A percentile compares a stretch with the other conserved stretches of the same genome.
phyloP scores from a whole-genome alignment of 2,888 invertebrate genomes.

The Drosophila neutralis region DNA sequence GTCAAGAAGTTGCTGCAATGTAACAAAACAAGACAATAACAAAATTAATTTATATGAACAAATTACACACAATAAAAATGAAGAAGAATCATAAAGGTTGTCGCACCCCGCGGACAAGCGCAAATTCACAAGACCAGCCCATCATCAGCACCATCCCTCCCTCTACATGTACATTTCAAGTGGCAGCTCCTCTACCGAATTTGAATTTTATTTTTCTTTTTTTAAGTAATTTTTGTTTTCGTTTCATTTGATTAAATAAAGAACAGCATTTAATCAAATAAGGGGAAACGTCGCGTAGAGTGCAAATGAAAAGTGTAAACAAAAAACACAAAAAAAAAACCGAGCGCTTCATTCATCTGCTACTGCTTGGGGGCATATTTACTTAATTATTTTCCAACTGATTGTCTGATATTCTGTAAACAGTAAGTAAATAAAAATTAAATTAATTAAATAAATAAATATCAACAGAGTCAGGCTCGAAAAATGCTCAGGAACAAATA shows the following conservation, averaged over 20 bases:
- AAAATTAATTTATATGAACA: slow-evolving; percentile 7
- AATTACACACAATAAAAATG: slow-evolving; percentile 5
- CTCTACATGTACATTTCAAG: neutral
- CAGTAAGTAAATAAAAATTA: slow-evolving; percentile 60
- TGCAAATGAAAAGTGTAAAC: slow-evolving; percentile 62
- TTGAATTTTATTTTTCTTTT: neutral
- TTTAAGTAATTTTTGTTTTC: neutral
- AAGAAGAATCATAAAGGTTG: slow-evolving; percentile 34
- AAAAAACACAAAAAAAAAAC: slow-evolving; percentile 31
- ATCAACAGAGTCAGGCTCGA: slow-evolving; percentile 28
- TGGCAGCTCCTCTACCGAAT: slow-evolving; percentile 21
- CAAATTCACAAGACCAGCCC: slow-evolving; percentile 1
- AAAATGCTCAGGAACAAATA: slow-evolving; percentile 53
- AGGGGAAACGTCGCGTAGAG: slow-evolving; percentile 26
- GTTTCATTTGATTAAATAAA: slow-evolving; percentile 73
- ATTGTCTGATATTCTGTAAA: slow-evolving; percentile 33
- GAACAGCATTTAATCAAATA: slow-evolving; percentile 71
- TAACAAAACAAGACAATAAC: slow-evolving; percentile 13
- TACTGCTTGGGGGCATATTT: slow-evolving; percentile 9
- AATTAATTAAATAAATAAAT: slow-evolving; percentile 70
- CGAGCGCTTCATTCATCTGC: slow-evolving; percentile 35
- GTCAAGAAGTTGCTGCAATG: slow-evolving; percentile 38
- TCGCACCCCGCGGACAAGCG: slow-evolving; percentile 40
- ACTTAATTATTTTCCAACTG: slow-evolving; percentile 7
- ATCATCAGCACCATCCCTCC: neutral